These are phyloP conservation scores for Oreonectes daqikongensis DNA, from an alignment of 2,797 vertebrate genomes.

Conservation along the genomic window DNA sequence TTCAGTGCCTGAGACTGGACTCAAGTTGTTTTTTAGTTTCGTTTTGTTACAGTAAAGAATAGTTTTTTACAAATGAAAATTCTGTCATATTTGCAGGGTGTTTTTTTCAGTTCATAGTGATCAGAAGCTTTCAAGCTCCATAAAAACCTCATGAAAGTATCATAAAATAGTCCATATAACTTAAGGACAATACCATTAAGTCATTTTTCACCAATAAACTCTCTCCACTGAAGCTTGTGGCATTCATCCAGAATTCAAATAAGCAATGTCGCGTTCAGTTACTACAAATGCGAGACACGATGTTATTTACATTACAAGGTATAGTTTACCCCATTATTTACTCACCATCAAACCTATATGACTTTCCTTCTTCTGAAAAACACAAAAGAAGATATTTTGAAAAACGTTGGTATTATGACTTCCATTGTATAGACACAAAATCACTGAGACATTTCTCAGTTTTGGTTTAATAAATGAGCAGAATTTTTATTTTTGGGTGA, in stretches of 20 bases:
- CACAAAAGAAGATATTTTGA: too few relatives aligned
- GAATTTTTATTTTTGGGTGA: too few relatives aligned
- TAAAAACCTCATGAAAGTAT: not conserved
- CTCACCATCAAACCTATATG: too few relatives aligned
- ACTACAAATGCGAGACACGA: not conserved
- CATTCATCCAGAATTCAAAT: not conserved
- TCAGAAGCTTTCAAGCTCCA: not conserved
- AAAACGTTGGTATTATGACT: too few relatives aligned
- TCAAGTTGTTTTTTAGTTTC: not conserved
- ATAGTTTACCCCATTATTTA: too few relatives aligned
- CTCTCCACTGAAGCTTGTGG: not conserved
- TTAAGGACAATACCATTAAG: not conserved
- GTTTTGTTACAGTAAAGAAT: not conserved
- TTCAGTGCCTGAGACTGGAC: not conserved
- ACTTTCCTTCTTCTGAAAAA: too few relatives aligned
- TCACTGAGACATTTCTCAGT: too few relatives aligned
- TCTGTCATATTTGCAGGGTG: not conserved
- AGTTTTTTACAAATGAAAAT: not conserved
- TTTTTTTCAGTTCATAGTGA: not conserved
- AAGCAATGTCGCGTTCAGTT: too few relatives aligned
- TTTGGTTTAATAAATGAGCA: too few relatives aligned
- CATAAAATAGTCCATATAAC: constrained; percentile 3
- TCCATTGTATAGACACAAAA: too few relatives aligned
- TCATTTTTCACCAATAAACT: not conserved
- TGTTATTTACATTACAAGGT: not conserved